A percentile compares a stretch with the other conserved stretches of the same genome.
phyloP scores from a whole-genome alignment of 1,140 invertebrate genomes.

The Mamestra configurata region DNA sequence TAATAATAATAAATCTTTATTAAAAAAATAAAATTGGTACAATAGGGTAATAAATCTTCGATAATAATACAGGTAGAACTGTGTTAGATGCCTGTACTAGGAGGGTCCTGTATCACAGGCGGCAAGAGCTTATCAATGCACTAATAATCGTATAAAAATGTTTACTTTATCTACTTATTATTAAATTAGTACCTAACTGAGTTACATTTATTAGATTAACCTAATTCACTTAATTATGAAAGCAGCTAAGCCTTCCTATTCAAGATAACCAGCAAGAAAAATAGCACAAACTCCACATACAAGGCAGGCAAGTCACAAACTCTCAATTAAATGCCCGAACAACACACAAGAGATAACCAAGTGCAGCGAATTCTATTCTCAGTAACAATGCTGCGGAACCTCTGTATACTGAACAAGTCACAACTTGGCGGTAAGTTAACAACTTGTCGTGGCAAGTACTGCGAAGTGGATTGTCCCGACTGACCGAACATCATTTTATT shows the following conservation, averaged over 20 bases:
- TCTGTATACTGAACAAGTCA: conserved; percentile 46
- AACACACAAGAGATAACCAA: conserved; percentile 53
- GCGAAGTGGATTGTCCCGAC: conserved; percentile 37
- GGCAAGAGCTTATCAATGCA: too few relatives aligned
- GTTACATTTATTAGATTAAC: too few relatives aligned
- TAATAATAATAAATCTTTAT: too few relatives aligned
- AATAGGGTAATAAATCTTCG: too few relatives aligned
- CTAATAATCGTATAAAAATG: too few relatives aligned
- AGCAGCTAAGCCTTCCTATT: background rate
- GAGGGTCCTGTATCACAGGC: too few relatives aligned
- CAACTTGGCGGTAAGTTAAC: conserved; percentile 48
- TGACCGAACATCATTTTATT: conserved; percentile 52
- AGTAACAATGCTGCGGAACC: conserved; percentile 54
- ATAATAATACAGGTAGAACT: too few relatives aligned
- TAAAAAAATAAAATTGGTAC: too few relatives aligned
- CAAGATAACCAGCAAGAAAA: background rate
- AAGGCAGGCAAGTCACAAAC: conserved; percentile 34
- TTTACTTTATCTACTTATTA: too few relatives aligned
- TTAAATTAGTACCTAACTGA: too few relatives aligned
- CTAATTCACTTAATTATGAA: too few relatives aligned
- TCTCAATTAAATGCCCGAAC: conserved; percentile 56
- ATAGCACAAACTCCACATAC: background rate
- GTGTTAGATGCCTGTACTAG: too few relatives aligned
- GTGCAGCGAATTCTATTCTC: conserved; percentile 52
- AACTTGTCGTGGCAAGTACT: conserved; percentile 48